phyloP scores from a whole-genome alignment of 2,113 vertebrate species.

The Callospermophilus lateralis region DNA sequence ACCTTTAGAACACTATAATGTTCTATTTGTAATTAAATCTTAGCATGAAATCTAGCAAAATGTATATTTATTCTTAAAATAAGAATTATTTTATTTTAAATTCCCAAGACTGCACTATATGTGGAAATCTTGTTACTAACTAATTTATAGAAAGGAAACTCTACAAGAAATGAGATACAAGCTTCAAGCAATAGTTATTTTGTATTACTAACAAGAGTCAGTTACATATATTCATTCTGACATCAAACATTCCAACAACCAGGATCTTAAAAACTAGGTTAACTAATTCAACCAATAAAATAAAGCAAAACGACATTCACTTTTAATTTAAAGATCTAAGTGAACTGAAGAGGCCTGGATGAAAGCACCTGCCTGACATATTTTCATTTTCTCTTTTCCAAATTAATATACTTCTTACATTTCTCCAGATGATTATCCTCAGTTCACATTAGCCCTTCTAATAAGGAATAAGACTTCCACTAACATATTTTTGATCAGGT shows the following conservation, averaged over 20 bases:
- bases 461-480: not conserved
- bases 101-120: not conserved
- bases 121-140: not conserved
- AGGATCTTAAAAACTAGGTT: not conserved
- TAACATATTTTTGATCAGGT: not conserved
- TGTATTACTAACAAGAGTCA: not conserved
- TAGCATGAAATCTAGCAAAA: not conserved
- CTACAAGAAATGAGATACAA: not conserved
- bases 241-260: not conserved
- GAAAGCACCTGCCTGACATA: not conserved
- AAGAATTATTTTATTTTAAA: not conserved
- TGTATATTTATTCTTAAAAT: not conserved
- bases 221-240: not conserved
- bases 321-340: not conserved
- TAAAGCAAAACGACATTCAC: constrained; percentile 1
- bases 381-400: not conserved
- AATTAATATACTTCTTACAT: not conserved
- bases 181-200: not conserved
- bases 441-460: not conserved
- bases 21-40: not conserved
- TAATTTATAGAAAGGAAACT: not conserved
- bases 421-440: not conserved
- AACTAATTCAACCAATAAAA: constrained; percentile 34
- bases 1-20: not conserved
- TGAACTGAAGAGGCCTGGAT: not conserved